These are phyloP conservation scores for Odontomyia ornata DNA, from an alignment of 2,888 invertebrate species.

Conservation along the genomic window DNA sequence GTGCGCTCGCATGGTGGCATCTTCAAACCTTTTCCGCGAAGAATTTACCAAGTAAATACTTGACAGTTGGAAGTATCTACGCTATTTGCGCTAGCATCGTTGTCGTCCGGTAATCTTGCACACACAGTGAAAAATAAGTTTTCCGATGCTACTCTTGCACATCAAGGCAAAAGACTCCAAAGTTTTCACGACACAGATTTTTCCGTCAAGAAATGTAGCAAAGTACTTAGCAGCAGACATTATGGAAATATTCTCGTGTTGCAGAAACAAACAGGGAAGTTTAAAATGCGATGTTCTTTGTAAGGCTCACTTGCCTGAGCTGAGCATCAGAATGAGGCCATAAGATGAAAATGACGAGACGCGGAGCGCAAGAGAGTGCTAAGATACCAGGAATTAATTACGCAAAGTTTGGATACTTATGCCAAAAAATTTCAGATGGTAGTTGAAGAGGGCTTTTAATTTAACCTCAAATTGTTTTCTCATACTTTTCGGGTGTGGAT, in stretches of 20 bases:
- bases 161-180: neutral
- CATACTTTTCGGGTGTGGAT: neutral
- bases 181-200: slow-evolving; percentile 33
- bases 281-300: slow-evolving; percentile 20
- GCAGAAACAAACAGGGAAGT: neutral
- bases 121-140: slow-evolving; percentile 27
- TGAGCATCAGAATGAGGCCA: too few relatives aligned
- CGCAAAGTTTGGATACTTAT: slow-evolving; percentile 46
- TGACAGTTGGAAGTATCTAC: slow-evolving; percentile 23
- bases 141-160: slow-evolving; percentile 3
- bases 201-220: slow-evolving; percentile 26
- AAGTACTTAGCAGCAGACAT: slow-evolving; percentile 38
- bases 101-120: neutral
- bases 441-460: slow-evolving; percentile 31
- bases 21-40: slow-evolving; percentile 24
- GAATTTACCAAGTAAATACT: slow-evolving; percentile 30
- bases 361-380: slow-evolving; percentile 44
- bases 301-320: neutral
- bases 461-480: slow-evolving; percentile 32
- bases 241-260: slow-evolving; percentile 36
- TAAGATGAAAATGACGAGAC: neutral
- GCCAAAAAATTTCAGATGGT: slow-evolving; percentile 15
- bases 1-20: neutral
- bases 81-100: neutral
- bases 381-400: slow-evolving; percentile 50